phyloP scores from a whole-genome alignment of 2,113 vertebrate species.

The Paramisgurnus dabryanus region DNA sequence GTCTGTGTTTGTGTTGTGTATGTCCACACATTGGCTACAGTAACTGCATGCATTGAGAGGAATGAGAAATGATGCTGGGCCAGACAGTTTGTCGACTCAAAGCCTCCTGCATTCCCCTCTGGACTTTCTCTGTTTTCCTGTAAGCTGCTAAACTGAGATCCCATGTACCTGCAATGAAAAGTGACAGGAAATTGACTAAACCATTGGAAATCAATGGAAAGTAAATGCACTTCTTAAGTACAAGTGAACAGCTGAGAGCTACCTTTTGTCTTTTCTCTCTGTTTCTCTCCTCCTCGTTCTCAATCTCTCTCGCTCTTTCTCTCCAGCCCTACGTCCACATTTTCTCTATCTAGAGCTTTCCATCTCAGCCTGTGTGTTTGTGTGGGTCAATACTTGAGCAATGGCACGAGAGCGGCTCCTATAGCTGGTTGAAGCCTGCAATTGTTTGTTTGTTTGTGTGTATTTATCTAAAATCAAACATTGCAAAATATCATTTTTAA shows the following conservation, averaged over 20 bases:
- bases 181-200: conserved; percentile 98
- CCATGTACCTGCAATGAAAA: conserved; percentile 95
- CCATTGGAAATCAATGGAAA: conserved; percentile 99
- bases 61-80: conserved; percentile 23
- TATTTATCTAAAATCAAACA: neutral
- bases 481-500: conserved; percentile 2
- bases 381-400: conserved; percentile 82
- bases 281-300: conserved; percentile 37
- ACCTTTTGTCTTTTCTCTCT: conserved; percentile 77
- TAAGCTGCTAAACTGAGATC: conserved; percentile 95
- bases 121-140: conserved; percentile 74
- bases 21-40: neutral
- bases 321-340: conserved; percentile 74
- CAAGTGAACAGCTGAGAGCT: conserved; percentile 98
- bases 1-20: neutral
- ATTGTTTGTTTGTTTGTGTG: conserved; percentile 33
- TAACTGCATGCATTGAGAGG: neutral
- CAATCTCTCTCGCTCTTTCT: conserved; percentile 70
- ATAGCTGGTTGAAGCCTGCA: conserved; percentile 46
- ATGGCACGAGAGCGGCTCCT: conserved; percentile 76
- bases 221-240: conserved; percentile 99
- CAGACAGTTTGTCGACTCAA: conserved; percentile 51
- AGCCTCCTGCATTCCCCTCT: conserved; percentile 60
- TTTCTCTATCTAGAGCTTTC: conserved; percentile 50
- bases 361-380: conserved; percentile 55